Conservation (phyloP, 2,888 invertebrate genomes). For the Aleiodes testaceus region DNA sequence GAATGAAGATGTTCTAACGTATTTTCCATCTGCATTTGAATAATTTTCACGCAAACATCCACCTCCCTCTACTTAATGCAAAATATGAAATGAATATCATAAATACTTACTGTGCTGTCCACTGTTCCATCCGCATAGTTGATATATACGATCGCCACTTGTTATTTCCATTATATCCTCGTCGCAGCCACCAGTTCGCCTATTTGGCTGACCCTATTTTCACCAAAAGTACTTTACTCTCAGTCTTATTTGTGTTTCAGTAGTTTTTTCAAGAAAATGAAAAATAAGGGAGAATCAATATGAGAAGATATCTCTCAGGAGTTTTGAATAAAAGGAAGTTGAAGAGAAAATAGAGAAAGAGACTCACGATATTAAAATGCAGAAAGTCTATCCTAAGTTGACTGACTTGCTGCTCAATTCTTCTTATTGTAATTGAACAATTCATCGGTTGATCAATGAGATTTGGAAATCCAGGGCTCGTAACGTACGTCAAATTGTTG, state of each 20-base stretch:
- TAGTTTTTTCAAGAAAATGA: neutral
- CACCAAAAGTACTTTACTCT: slow-evolving; percentile 48
- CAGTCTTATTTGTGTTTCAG: slow-evolving; percentile 23
- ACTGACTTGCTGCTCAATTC: slow-evolving; percentile 85
- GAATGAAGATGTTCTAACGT: no score
- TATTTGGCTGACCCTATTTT: slow-evolving; percentile 85
- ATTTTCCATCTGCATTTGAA: neutral
- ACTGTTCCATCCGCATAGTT: slow-evolving; percentile 86
- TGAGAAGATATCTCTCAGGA: neutral
- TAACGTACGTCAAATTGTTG: slow-evolving; percentile 88
- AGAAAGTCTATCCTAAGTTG: slow-evolving; percentile 89
- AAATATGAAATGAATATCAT: slow-evolving; percentile 4
- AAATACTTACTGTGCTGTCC: slow-evolving; percentile 84
- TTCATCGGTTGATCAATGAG: slow-evolving; percentile 80
- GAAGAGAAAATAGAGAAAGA: neutral
- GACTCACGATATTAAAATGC: slow-evolving; percentile 85
- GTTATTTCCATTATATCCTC: slow-evolving; percentile 77
- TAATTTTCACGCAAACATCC: neutral
- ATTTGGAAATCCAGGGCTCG: slow-evolving; percentile 88
- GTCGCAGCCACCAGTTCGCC: slow-evolving; percentile 85
- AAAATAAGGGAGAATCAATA: slow-evolving; percentile 1
- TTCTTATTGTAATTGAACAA: slow-evolving; percentile 83
- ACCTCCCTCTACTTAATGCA: neutral
- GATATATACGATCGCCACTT: slow-evolving; percentile 72
- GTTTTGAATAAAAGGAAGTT: neutral